A percentile compares a stretch with the other conserved stretches of the same genome.
phyloP scores from a whole-genome alignment of 2,888 invertebrate species.

The Cantharis rustica region DNA sequence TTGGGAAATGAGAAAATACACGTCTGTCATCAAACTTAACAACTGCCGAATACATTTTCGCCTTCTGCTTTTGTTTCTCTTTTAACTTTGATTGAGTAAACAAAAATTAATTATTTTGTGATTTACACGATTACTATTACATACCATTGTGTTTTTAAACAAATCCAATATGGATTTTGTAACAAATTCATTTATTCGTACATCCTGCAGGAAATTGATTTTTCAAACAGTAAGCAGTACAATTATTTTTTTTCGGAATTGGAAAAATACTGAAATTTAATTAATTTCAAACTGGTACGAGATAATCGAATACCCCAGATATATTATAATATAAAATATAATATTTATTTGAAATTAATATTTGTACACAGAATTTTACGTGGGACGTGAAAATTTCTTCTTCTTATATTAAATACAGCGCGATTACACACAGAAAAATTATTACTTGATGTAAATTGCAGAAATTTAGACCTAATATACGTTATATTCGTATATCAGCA shows the following conservation, averaged over 20 bases:
- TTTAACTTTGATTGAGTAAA: slow-evolving; percentile 4
- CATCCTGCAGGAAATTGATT: background rate
- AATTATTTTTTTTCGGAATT: background rate
- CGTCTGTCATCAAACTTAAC: slow-evolving; percentile 30
- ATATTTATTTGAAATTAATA: background rate
- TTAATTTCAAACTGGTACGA: background rate
- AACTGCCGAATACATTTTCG: slow-evolving; percentile 27
- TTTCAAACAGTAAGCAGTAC: background rate
- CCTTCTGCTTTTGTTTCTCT: slow-evolving; percentile 9
- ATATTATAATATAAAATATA: background rate
- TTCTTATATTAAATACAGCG: slow-evolving; percentile 18
- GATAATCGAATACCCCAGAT: background rate
- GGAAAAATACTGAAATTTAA: background rate
- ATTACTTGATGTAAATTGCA: too few species aligned
- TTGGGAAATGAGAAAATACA: slow-evolving; percentile 31
- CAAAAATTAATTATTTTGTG: slow-evolving; percentile 12
- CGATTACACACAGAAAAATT: too few species aligned
- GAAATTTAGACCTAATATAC: too few species aligned
- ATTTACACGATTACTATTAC: background rate
- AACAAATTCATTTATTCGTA: background rate
- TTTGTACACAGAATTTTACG: background rate
- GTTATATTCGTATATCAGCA: too few species aligned
- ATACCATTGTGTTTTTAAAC: background rate
- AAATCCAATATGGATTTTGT: background rate
- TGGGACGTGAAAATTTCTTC: slow-evolving; percentile 3